Conservation (phyloP, 1,140 invertebrate species). For the Drosophila parabipectinata region DNA sequence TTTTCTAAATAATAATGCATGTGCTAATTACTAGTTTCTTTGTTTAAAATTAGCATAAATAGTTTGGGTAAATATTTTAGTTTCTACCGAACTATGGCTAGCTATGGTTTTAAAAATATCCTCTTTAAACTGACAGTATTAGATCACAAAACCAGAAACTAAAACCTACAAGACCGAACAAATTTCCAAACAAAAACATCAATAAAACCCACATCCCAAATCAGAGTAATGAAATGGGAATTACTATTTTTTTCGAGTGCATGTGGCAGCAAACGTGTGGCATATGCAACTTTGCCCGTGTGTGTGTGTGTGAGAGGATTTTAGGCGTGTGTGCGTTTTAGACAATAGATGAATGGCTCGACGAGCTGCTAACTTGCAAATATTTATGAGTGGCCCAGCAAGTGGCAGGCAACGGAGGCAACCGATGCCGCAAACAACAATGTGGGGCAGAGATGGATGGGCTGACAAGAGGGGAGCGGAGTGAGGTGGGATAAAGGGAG, state of each 20-base stretch:
- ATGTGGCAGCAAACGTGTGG: constrained; percentile 22
- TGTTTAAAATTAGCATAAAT: background rate
- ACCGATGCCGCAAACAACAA: constrained; percentile 51
- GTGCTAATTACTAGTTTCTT: background rate
- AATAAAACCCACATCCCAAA: background rate
- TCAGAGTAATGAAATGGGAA: background rate
- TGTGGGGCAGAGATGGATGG: constrained; percentile 50
- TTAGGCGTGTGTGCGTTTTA: constrained; percentile 55
- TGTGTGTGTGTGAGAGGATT: constrained; percentile 21
- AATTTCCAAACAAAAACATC: background rate
- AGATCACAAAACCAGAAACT: no score
- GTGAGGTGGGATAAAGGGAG: background rate
- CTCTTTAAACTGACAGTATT: no score
- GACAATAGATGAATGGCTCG: constrained; percentile 78
- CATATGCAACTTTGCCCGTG: constrained; percentile 23
- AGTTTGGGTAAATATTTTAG: background rate
- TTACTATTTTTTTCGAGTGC: constrained; percentile 8
- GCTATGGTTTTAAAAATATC: no score
- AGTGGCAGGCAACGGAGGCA: constrained; percentile 60
- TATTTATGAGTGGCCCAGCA: constrained; percentile 80
- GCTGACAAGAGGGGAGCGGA: background rate
- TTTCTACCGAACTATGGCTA: background rate
- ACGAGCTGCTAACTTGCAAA: constrained; percentile 82
- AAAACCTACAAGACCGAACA: no score
- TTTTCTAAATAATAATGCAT: background rate